Conservation (phyloP, 1,140 invertebrate species). For the Prorops nasuta region DNA sequence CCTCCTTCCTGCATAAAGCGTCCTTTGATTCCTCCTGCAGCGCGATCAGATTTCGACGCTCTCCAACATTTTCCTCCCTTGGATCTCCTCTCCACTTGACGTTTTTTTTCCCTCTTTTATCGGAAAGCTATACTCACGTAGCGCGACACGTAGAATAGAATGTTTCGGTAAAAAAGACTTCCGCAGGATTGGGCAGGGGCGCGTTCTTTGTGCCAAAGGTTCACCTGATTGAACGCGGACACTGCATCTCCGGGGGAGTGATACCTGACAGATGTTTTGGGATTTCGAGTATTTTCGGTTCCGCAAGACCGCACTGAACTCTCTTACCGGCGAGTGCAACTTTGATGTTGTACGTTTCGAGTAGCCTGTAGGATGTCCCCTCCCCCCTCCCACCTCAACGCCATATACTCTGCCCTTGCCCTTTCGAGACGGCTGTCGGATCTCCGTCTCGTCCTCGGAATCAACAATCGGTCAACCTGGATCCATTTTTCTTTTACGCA, state of each 20-base stretch:
- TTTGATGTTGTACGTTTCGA: too few species aligned
- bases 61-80: too few species aligned
- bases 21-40: too few species aligned
- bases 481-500: too few species aligned
- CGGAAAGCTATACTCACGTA: too few species aligned
- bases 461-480: too few species aligned
- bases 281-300: conserved; percentile 38
- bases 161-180: conserved; percentile 7
- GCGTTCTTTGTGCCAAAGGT: conserved; percentile 26
- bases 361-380: conserved; percentile 18
- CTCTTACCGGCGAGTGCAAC: background rate
- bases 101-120: too few species aligned
- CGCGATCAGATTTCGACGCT: too few species aligned
- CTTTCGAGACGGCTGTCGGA: conserved; percentile 8
- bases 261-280: conserved; percentile 54
- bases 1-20: too few species aligned
- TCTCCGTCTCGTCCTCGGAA: too few species aligned
- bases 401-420: background rate
- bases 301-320: conserved; percentile 33
- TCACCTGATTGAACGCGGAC: conserved; percentile 53
- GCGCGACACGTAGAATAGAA: too few species aligned
- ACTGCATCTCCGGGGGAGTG: conserved; percentile 42
- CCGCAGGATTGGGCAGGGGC: conserved; percentile 1
- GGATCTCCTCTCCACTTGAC: too few species aligned
- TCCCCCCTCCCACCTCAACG: background rate